Evolutionary conservation across 2,113 vertebrate genomes (phyloP).

Genomic region (Amphiprion ocellaris): DNA sequence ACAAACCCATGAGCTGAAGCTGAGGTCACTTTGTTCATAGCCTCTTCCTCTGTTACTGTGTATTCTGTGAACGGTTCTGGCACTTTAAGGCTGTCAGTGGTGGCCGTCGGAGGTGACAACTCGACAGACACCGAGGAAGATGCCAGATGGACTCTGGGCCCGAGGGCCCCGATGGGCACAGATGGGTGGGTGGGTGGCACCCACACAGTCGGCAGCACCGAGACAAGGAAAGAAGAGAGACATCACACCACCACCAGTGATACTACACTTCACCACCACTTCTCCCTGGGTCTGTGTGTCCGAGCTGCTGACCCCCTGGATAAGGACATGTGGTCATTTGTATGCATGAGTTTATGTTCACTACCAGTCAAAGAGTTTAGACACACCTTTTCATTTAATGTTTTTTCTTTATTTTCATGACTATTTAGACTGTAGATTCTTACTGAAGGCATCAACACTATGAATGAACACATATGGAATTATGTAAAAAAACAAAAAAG

Average conservation of each 20-base stretch:
- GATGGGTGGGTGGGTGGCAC: constrained; percentile 82
- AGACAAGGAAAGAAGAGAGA: constrained; percentile 40
- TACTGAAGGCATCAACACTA: too few species aligned
- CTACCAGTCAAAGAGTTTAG: too few species aligned
- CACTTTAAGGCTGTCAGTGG: constrained; percentile 19
- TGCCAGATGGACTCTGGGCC: constrained; percentile 80
- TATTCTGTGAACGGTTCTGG: constrained; percentile 12
- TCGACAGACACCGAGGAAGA: constrained; percentile 80
- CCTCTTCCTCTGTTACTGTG: not conserved
- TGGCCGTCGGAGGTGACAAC: constrained; percentile 72
- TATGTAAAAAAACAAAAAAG: too few species aligned
- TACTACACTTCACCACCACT: constrained; percentile 52
- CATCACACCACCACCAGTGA: constrained; percentile 26
- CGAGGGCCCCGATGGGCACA: constrained; percentile 72
- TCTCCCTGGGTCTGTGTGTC: constrained; percentile 5
- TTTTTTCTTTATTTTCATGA: too few species aligned
- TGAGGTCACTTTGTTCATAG: not conserved
- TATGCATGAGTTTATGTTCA: constrained; percentile 12
- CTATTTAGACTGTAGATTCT: too few species aligned
- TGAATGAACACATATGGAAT: too few species aligned
- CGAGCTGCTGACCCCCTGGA: constrained; percentile 30
- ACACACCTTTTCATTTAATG: too few species aligned
- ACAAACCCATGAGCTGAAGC: not conserved
- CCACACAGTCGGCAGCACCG: constrained; percentile 53
- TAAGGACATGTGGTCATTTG: constrained; percentile 26